Evolutionary conservation across 1,140 invertebrate species (phyloP).

Genomic region (Euura lappo): DNA sequence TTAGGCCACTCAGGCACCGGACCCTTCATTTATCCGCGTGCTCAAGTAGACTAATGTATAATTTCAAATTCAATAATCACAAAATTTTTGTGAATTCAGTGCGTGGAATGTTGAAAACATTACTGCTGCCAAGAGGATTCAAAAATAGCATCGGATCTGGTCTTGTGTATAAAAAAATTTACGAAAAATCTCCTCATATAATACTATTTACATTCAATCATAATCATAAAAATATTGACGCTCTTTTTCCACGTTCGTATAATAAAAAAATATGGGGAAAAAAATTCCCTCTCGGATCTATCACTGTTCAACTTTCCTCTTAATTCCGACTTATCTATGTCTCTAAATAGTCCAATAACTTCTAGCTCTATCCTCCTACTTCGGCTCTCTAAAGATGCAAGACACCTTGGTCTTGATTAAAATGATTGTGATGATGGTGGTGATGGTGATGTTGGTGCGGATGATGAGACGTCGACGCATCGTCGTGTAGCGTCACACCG

Average conservation of each 20-base stretch:
- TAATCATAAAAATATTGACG: not conserved
- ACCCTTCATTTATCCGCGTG: not conserved
- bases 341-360: not conserved
- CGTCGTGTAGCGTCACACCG: constrained; percentile 59
- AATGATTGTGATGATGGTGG: constrained; percentile 46
- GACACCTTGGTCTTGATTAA: constrained; percentile 59
- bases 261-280: not conserved
- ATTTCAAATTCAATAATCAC: not conserved
- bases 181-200: not conserved
- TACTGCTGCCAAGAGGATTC: not conserved
- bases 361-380: not conserved
- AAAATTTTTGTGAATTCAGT: not conserved
- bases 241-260: not conserved
- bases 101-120: constrained; percentile 1
- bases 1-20: too few relatives aligned
- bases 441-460: constrained; percentile 48
- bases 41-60: not conserved
- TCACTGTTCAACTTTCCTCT: not conserved
- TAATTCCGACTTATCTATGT: not conserved
- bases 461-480: constrained; percentile 40
- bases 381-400: constrained; percentile 55
- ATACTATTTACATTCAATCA: constrained; percentile 3
- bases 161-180: not conserved
- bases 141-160: not conserved
- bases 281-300: not conserved